Evolutionary conservation across 2,888 invertebrate genomes (phyloP).

Genomic region (Hydrotaea cyrtoneurina): DNA sequence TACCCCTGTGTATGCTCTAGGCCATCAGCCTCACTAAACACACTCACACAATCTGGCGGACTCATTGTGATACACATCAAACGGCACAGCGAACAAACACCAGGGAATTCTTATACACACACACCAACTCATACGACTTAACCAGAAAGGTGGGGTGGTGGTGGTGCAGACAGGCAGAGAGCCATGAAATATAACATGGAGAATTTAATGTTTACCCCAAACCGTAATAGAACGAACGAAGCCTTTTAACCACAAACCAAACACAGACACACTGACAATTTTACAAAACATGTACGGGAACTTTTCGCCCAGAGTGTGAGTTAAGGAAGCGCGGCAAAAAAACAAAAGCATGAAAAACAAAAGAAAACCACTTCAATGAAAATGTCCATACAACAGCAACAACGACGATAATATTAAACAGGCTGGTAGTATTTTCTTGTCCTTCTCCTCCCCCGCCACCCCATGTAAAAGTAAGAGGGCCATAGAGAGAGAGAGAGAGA

Average conservation of each 20-base stretch:
- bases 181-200: neutral
- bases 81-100: neutral
- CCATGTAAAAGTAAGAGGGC: no score
- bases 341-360: slow-evolving; percentile 10
- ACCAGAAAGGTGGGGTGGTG: neutral
- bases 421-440: neutral
- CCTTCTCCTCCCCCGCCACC: no score
- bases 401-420: neutral
- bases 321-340: neutral
- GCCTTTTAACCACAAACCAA: neutral
- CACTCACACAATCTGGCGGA: neutral
- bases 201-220: slow-evolving; percentile 1
- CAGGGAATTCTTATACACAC: neutral
- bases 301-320: neutral
- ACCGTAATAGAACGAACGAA: slow-evolving; percentile 1
- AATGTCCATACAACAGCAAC: neutral
- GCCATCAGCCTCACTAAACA: neutral
- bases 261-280: slow-evolving; percentile 16
- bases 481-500: neutral
- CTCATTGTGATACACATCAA: slow-evolving; percentile 20
- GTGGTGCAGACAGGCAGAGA: neutral
- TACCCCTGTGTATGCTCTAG: neutral
- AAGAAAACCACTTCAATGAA: neutral
- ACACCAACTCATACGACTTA: neutral
- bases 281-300: neutral